Evolutionary conservation across 2,113 vertebrate genomes (phyloP), one percentile per base, ranked within the genome.

Genomic region (Zonotrichia leucophrys): DNA sequence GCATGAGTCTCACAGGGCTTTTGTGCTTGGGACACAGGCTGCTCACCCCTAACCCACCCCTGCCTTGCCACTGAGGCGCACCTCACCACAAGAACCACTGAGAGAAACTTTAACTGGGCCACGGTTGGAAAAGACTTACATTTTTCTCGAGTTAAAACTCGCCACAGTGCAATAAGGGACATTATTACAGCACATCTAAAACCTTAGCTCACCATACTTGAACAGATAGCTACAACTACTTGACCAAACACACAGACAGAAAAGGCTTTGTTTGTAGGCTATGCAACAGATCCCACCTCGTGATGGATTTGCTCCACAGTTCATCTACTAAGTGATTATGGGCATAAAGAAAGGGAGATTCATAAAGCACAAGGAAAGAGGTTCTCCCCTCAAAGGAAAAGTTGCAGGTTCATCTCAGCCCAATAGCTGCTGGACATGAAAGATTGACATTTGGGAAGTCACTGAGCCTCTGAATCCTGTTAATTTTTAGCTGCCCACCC

Each of bases 401-500:
- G 31, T 35, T 68, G 56, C 1, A 25, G 69, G 52, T 64, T 69
- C 28, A 63, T 35, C n/a, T 89, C 53, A 69, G 59, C 33, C 46
- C 66, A 73, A 24, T 8, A 68, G 50, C 52, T 64, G 60, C 28
- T 82, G 62, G 41, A 47, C 25, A 59, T 13, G 21, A 77, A 44
- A 83, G 50, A 60, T 23, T 64, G 46, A 33, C 8, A 18, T 79
- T 92, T 73, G 53, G 56, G 55, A 85, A 92, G 37, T 37, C 78
- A 80, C 37, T 23, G 33, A 76, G 63, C 41, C 49, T 66, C 81
- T 47, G 39, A 72, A 28, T 66, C 37, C 63, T 75, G 74, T 64
- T 76, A 56, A 64, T 52, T 79, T 89, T 87, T 49, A 87, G 37
- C 31, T 87, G 84, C 67, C 41, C 82, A 79, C 66, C 70, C 62